phyloP scores from a whole-genome alignment of 2,888 invertebrate genomes.

The Ectemnius continuus region DNA sequence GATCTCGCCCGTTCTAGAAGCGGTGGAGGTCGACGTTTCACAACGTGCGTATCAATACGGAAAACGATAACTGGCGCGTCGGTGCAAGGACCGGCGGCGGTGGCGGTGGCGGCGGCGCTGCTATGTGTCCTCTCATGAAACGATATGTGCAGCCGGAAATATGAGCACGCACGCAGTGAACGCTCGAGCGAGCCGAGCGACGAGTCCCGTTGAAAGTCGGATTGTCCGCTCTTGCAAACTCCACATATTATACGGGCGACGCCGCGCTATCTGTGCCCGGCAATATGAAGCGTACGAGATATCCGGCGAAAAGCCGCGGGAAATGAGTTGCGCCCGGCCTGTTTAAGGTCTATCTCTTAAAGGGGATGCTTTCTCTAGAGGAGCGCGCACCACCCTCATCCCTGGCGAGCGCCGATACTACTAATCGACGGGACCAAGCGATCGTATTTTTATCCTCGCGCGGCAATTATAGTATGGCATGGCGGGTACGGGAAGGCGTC shows the following conservation, averaged over 20 bases:
- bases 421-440: slow-evolving; percentile 13
- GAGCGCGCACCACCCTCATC: slow-evolving; percentile 10
- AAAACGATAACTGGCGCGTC: neutral
- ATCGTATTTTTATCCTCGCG: neutral
- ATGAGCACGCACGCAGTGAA: neutral
- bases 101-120: too few species aligned
- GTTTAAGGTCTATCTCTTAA: slow-evolving; percentile 68
- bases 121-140: neutral
- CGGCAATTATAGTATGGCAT: too few species aligned
- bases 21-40: neutral
- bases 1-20: neutral
- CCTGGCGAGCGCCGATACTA: slow-evolving; percentile 15
- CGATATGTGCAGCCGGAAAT: too few species aligned
- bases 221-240: neutral
- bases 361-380: slow-evolving; percentile 58
- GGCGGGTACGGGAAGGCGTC: too few species aligned
- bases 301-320: slow-evolving; percentile 35
- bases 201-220: neutral
- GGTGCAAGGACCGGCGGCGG: neutral
- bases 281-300: slow-evolving; percentile 50
- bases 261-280: slow-evolving; percentile 3
- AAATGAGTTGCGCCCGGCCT: slow-evolving; percentile 30
- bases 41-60: slow-evolving; percentile 1
- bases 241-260: too few species aligned
- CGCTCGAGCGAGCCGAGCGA: slow-evolving; percentile 1